These are phyloP conservation scores for Ectemnius cavifrons DNA, from an alignment of 2,888 invertebrate genomes.

Conservation along the genomic window DNA sequence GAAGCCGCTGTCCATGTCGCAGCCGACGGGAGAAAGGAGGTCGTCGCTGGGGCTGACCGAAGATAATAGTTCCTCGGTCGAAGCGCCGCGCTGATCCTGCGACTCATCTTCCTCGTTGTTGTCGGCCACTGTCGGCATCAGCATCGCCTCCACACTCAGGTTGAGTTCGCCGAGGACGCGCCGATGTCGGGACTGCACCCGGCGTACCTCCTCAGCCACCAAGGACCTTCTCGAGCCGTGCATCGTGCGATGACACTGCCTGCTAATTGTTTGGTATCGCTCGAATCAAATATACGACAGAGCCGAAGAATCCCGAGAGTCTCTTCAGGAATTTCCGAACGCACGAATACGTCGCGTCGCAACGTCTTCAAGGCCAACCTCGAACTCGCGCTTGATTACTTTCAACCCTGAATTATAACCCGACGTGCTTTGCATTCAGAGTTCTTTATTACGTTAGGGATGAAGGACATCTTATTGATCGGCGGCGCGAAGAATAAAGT, in stretches of 20 bases:
- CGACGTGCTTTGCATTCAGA: not conserved
- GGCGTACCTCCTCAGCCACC: conserved; percentile 90
- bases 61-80: conserved; percentile 81
- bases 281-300: not conserved
- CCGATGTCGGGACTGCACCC: conserved; percentile 90
- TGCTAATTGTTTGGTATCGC: conserved; percentile 56
- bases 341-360: too few relatives aligned
- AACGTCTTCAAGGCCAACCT: not conserved
- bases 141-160: conserved; percentile 92
- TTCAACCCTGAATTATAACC: not conserved
- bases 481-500: not conserved
- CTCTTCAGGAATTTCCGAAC: not conserved
- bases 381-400: not conserved
- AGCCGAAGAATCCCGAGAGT: not conserved
- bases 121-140: conserved; percentile 87
- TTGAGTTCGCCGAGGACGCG: conserved; percentile 91
- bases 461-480: not conserved
- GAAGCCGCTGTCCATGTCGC: conserved; percentile 90
- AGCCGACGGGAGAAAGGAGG: conserved; percentile 84
- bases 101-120: conserved; percentile 77
- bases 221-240: conserved; percentile 78
- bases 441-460: not conserved
- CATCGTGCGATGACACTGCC: conserved; percentile 71
- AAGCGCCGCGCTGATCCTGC: conserved; percentile 78
- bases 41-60: conserved; percentile 85